phyloP scores from a whole-genome alignment of 2,797 vertebrate genomes.

The Tapera naevia region DNA sequence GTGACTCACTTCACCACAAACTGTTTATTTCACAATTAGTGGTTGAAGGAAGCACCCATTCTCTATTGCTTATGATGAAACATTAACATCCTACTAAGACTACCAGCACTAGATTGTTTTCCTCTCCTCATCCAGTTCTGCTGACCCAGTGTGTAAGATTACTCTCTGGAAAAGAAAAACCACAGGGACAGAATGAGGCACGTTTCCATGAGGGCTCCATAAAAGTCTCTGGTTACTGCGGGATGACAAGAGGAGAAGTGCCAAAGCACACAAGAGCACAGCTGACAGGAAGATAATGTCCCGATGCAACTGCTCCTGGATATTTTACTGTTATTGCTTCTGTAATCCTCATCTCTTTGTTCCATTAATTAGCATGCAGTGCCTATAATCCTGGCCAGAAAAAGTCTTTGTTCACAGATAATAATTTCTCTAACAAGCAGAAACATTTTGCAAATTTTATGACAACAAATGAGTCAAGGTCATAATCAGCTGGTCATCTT shows the following conservation, averaged over 20 bases:
- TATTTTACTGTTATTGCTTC: conserved; percentile 38
- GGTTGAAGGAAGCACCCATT: neutral
- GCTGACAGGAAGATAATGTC: conserved; percentile 1
- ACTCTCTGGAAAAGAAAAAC: neutral
- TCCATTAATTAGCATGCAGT: neutral
- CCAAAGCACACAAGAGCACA: conserved; percentile 18
- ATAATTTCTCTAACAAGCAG: neutral
- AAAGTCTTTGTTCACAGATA: conserved; percentile 16
- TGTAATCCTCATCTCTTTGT: conserved; percentile 27
- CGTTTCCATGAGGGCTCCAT: neutral
- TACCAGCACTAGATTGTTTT: neutral
- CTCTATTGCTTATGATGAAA: neutral
- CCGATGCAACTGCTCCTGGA: neutral
- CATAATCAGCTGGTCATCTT: neutral
- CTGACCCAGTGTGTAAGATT: neutral
- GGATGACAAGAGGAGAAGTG: neutral
- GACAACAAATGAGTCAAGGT: neutral
- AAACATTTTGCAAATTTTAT: neutral
- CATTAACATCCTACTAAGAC: neutral
- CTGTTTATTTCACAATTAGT: neutral
- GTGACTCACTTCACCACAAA: neutral
- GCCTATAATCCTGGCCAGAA: conserved; percentile 1
- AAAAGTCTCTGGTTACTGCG: neutral
- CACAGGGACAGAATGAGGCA: neutral
- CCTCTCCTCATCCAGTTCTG: neutral